phyloP scores from a whole-genome alignment of 2,797 vertebrate species.

The Garrulus glandarius region DNA sequence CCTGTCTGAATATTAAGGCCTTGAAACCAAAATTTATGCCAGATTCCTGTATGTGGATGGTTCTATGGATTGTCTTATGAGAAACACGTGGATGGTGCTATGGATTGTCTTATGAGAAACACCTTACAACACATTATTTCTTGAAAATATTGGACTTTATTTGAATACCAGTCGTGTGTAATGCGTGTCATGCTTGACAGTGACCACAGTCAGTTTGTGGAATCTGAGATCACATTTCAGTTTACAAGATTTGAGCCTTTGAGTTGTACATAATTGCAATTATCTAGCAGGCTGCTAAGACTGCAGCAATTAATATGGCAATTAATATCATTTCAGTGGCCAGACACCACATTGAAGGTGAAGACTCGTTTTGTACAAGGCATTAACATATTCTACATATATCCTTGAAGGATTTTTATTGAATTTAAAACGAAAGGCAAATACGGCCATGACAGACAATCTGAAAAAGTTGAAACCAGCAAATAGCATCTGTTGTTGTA shows the following conservation, averaged over 20 bases:
- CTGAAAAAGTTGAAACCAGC: background rate
- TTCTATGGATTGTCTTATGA: background rate
- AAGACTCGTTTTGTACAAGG: background rate
- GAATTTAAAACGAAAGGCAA: background rate
- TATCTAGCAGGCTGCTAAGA: background rate
- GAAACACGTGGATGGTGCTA: background rate
- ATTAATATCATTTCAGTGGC: background rate
- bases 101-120: background rate
- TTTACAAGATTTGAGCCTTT: background rate
- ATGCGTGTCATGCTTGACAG: background rate
- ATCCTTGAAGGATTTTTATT: background rate
- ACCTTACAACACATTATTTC: background rate
- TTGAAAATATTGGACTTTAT: background rate
- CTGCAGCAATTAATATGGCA: background rate
- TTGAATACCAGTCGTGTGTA: background rate
- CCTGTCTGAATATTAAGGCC: background rate
- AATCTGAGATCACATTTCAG: rapidly evolving
- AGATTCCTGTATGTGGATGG: background rate
- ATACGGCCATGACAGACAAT: background rate
- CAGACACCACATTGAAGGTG: background rate
- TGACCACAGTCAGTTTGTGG: background rate
- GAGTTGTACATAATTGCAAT: background rate
- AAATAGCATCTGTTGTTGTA: background rate
- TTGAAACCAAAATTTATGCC: background rate
- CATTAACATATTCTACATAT: background rate